Evolutionary conservation across 2,113 vertebrate species (phyloP), one percentile per base, ranked within the genome.

Genomic region (Asarcornis scutulata): DNA sequence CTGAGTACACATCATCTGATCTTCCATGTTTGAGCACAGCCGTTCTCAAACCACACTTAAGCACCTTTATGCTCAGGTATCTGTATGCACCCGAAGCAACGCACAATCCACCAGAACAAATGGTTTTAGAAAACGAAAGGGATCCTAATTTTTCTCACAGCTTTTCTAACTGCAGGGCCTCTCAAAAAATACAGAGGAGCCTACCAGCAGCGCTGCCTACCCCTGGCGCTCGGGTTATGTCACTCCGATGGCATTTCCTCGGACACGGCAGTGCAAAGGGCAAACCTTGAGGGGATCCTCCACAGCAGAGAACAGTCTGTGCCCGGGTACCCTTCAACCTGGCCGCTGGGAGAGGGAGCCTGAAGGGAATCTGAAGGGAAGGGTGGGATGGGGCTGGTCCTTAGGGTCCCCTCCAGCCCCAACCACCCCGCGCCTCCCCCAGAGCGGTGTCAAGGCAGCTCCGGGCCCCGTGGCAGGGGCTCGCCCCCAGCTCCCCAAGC

Each of bases 231-330:
- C 21, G 55, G 36, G 31, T n/a, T 79, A 17, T 68, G 53, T 36
- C 44, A 15, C 50, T 44, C 23, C 7, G 23, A 40, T 6, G 10
- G 20, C n/a, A 48, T 17, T 44, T 78, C 46, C 69, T 34, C 21
- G 38, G 58, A 42, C 17, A 18, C 0, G 0, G 25, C 8, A 88
- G 8, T 12, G 32, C 76, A 63, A 25, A 58, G 32, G 16, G 52
- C 46, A 86, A 92, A 67, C 18, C 17, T 77, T 31, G 42, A 66
- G 29, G 11, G 26, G n/a, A 62, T 55, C 17, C 32, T 50, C 32
- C 53, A 31, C 12, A 50, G 40, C 36, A 69, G 11, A 38, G 67
- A 72, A 84, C n/a, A 62, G 66, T 36, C 42, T 15, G 46, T 48
- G 46, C 9, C 46, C 46, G 20, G 46, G 5, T 22, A 48, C 46